These are phyloP conservation scores for Montipora efflorescens DNA, from an alignment of 64 coral and sea anemone genomes.

Conservation along the genomic window DNA sequence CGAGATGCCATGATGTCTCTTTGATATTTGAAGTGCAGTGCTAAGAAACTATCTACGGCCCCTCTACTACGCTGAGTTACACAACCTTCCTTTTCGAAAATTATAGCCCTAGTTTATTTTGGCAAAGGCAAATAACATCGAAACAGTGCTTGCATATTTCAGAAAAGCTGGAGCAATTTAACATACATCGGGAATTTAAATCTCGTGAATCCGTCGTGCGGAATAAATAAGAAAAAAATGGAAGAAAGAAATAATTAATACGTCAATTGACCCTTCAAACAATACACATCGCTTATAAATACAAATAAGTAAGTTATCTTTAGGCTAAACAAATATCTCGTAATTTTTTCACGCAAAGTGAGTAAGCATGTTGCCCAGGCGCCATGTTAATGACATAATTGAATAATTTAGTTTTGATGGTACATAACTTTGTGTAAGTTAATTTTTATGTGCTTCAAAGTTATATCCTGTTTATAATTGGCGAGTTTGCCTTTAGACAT, in stretches of 20 bases:
- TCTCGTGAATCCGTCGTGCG: background rate
- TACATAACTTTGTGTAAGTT: background rate
- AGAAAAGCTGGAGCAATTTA: no score
- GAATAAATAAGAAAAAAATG: background rate
- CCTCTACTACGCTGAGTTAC: background rate
- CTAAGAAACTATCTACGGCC: background rate
- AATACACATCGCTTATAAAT: background rate
- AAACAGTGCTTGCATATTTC: background rate
- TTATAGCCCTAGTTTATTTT: background rate
- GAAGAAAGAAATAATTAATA: background rate
- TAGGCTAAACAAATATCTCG: constrained; percentile 37
- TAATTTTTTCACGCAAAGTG: background rate
- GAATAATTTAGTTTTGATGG: background rate
- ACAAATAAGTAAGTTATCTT: constrained; percentile 57
- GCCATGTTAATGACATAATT: background rate
- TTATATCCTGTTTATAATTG: background rate
- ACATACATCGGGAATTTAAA: no score
- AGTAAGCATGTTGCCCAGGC: background rate
- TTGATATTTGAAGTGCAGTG: background rate
- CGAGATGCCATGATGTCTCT: background rate
- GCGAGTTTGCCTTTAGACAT: background rate
- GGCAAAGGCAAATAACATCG: no score
- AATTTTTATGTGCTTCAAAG: background rate
- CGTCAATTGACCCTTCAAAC: background rate
- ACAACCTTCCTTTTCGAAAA: background rate